Evolutionary conservation across 53 echinoderm and acorn worm species (phyloP).

Genomic region (Arbacia lixula): DNA sequence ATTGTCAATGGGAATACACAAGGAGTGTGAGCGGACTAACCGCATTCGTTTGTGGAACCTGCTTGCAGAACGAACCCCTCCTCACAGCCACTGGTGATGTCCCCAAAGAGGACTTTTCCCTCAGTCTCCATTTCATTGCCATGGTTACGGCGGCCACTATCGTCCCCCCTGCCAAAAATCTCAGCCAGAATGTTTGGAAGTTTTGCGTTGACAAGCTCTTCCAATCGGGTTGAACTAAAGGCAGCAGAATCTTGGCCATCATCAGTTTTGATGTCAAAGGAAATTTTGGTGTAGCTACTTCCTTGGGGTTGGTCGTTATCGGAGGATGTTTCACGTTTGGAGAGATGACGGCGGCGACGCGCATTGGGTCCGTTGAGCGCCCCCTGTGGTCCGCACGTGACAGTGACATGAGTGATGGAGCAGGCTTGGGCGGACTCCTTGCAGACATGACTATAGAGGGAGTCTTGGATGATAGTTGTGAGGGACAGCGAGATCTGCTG

Average conservation of each 20-base stretch:
- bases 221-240: too few species aligned
- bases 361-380: too few species aligned
- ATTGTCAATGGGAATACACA: too few species aligned
- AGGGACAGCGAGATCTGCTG: slow-evolving; percentile 50
- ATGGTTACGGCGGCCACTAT: not conserved
- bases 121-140: not conserved
- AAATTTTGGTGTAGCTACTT: not conserved
- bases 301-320: not conserved
- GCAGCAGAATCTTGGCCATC: too few species aligned
- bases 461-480: not conserved
- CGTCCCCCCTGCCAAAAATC: not conserved
- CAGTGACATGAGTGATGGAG: slow-evolving; percentile 46
- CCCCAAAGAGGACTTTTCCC: not conserved
- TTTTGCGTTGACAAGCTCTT: not conserved
- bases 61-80: not conserved
- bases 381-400: slow-evolving; percentile 55
- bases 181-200: not conserved
- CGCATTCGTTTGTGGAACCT: slow-evolving; percentile 1
- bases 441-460: slow-evolving; percentile 34
- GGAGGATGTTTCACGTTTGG: not conserved
- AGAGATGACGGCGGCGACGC: not conserved
- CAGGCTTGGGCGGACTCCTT: slow-evolving; percentile 11
- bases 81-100: not conserved
- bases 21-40: too few species aligned
- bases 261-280: too few species aligned